Evolutionary conservation across 2,797 vertebrate species (phyloP), one percentile per base, ranked within the genome.

Genomic region (Lithobates sylvaticus): DNA sequence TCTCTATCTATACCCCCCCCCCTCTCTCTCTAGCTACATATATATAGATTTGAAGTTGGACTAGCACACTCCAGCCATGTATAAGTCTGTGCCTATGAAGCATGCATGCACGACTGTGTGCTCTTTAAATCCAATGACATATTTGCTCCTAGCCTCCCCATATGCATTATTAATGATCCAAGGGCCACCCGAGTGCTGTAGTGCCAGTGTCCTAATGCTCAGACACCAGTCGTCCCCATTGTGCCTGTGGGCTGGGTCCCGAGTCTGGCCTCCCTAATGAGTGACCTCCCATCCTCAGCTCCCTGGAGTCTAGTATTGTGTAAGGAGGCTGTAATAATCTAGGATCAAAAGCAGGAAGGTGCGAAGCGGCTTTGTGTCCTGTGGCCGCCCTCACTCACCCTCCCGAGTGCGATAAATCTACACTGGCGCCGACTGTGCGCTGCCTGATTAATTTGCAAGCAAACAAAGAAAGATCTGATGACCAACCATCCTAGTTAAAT

Each of bases 381-480:
- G 90, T 89, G 90, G 89, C 91, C 93, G 89, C 91, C 91, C 91
- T 89, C 90, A 86, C 89, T 91, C 93, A 91, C 91, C 93, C 92
- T 93, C 93, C 88, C 86, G 94, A 90, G 93, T 91, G 94, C 92
- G 95, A 95, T 95, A 95, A 95, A 95, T 95, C 94, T 92, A 91
- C 93, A 90, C 92, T 94, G 94, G 93, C 93, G 94, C 94, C 95
- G 92, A 93, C 92, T 91, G 89, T 89, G 94, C 94, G 94, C 94
- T 92, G 93, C 92, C 91, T 93, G 93, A 94, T 96, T 97, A 94
- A 98, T 97, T 98, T 96, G 93, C 96, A 93, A 95, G 96, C 96
- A 98, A 97, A 98, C 97, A 96, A 96, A 94, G 94, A 91, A 71
- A 93, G 92, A 93, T 91, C 92, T 92, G 94, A 92, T 94, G 91